Evolutionary conservation across 2,113 vertebrate genomes (phyloP).

Genomic region (Dromas ardeola): DNA sequence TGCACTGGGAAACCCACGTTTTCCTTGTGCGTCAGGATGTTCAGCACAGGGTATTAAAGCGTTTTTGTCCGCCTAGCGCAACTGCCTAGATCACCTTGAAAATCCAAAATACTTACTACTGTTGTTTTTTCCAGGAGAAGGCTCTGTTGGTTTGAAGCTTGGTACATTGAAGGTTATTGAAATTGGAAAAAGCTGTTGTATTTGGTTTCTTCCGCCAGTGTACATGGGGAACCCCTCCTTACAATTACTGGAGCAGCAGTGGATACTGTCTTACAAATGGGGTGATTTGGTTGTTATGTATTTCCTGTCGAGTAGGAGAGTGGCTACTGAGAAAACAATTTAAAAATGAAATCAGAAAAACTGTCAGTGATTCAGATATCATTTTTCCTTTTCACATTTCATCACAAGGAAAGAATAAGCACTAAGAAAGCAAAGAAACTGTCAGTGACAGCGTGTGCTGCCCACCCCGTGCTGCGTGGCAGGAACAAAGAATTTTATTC

Average conservation of each 20-base stretch:
- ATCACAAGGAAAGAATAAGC: neutral
- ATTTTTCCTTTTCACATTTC: neutral
- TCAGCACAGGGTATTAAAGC: neutral
- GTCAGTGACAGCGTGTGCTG: conserved; percentile 19
- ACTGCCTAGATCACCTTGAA: neutral
- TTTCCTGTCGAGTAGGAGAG: neutral
- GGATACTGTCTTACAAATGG: neutral
- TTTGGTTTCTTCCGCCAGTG: neutral
- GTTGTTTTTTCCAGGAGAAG: neutral
- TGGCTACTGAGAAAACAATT: neutral
- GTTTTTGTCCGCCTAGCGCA: neutral
- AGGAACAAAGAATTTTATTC: conserved; percentile 25
- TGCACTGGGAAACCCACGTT: neutral
- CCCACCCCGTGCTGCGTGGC: neutral
- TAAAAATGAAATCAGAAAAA: neutral
- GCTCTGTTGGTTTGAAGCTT: neutral
- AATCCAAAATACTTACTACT: neutral
- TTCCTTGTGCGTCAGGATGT: neutral
- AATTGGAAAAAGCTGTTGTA: neutral
- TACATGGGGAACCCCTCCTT: neutral
- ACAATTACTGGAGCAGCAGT: neutral
- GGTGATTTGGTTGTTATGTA: neutral
- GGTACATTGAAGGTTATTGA: neutral
- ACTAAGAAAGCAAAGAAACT: conserved; percentile 7
- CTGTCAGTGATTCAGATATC: neutral